Percentiles rank a stretch among this genome's conserved stretches.
phyloP scores from a whole-genome alignment of 2,888 invertebrate genomes.

The Meghimatium bilineatum region DNA sequence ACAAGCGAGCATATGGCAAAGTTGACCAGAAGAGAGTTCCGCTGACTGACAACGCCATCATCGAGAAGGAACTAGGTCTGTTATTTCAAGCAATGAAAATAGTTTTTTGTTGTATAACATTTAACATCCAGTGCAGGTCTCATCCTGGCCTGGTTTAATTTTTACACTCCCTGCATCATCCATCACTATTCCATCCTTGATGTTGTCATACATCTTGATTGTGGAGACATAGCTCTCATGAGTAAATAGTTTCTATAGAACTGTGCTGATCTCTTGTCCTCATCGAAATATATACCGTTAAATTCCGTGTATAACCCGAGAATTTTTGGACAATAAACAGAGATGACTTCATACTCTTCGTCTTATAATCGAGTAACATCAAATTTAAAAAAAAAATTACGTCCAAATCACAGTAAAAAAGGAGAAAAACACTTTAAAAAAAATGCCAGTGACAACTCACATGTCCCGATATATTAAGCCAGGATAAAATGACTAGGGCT shows the following conservation, averaged over 20 bases:
- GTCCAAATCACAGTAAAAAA: too few species aligned
- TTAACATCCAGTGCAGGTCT: conserved; percentile 51
- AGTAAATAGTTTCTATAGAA: background rate
- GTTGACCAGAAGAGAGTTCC: conserved; percentile 91
- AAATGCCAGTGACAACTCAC: too few species aligned
- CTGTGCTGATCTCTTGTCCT: too few species aligned
- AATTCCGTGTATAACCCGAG: too few species aligned
- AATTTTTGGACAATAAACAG: too few species aligned
- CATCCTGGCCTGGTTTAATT: conserved; percentile 48
- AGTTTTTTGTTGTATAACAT: background rate
- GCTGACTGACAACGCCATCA: conserved; percentile 94
- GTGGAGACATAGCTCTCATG: conserved; percentile 23
- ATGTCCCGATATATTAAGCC: too few species aligned
- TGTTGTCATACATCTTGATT: conserved; percentile 20
- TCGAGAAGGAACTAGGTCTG: conserved; percentile 91
- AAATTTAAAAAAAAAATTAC: too few species aligned
- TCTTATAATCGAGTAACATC: too few species aligned
- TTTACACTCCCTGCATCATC: conserved; percentile 47
- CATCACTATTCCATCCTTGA: conserved; percentile 46
- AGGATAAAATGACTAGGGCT: too few species aligned
- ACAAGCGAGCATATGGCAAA: conserved; percentile 98
- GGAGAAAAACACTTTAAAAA: too few species aligned
- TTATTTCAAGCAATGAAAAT: background rate
- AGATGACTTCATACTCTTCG: too few species aligned
- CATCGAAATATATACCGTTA: too few species aligned